phyloP scores from a whole-genome alignment of 2,888 invertebrate genomes.

The Acanthosepion pharaonis region DNA sequence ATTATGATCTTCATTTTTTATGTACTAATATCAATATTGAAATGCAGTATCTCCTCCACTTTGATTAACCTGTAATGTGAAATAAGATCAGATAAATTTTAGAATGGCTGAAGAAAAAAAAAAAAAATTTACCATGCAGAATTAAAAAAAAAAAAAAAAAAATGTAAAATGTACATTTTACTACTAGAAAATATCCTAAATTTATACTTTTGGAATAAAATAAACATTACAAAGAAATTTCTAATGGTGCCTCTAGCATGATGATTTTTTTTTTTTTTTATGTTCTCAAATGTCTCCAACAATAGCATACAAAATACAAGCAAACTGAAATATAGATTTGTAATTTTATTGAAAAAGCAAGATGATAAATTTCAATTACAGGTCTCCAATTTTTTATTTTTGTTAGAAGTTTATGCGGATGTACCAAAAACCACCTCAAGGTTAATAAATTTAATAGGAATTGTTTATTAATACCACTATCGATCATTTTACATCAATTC shows the following conservation, averaged over 20 bases:
- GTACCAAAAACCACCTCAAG: neutral
- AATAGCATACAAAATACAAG: neutral
- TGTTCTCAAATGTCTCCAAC: neutral
- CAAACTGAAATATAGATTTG: neutral
- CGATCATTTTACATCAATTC: neutral
- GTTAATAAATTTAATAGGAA: neutral
- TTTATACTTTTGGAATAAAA: neutral
- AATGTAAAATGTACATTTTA: neutral
- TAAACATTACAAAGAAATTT: neutral
- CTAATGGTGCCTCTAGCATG: no score
- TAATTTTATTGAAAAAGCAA: neutral
- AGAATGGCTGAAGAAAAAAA: neutral
- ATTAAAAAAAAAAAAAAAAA: neutral
- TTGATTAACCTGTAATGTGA: neutral
- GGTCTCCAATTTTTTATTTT: neutral
- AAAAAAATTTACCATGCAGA: neutral
- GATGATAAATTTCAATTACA: neutral
- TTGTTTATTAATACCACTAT: no score
- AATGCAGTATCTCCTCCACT: neutral
- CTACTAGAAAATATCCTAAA: neutral
- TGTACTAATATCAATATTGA: conserved; percentile 33
- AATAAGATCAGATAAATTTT: neutral
- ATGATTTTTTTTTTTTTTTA: neutral
- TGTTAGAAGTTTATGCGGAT: neutral
- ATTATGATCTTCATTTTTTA: neutral